These are phyloP conservation scores for Oligia fasciuncula DNA, from an alignment of 2,888 invertebrate species.

Conservation along the genomic window DNA sequence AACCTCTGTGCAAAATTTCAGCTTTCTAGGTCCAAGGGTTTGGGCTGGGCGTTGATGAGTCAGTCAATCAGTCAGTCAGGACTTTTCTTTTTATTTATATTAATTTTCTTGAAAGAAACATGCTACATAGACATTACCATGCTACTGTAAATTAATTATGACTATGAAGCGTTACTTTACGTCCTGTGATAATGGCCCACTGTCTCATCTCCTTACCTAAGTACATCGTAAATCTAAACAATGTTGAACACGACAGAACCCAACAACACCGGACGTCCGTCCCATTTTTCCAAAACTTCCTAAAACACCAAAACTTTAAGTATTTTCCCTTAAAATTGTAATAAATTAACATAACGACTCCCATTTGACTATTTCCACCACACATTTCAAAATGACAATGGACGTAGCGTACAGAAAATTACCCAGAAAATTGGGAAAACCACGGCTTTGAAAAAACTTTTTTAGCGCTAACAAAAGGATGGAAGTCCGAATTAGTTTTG, in stretches of 20 bases:
- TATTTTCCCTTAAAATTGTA: constrained; percentile 69
- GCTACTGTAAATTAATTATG: neutral
- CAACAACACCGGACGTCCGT: constrained; percentile 36
- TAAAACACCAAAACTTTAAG: constrained; percentile 58
- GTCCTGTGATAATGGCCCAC: neutral
- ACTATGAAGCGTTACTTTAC: neutral
- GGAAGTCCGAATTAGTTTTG: constrained; percentile 66
- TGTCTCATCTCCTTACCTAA: neutral
- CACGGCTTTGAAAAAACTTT: constrained; percentile 79
- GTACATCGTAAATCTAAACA: constrained; percentile 32
- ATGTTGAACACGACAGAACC: constrained; percentile 9
- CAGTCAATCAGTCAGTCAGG: too few relatives aligned
- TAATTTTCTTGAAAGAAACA: neutral
- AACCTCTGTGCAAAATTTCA: too few relatives aligned
- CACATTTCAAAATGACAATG: constrained; percentile 81
- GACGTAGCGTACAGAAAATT: constrained; percentile 74
- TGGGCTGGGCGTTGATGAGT: too few relatives aligned
- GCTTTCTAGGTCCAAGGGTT: too few relatives aligned
- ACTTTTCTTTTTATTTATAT: too few relatives aligned
- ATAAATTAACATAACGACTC: constrained; percentile 76
- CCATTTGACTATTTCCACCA: constrained; percentile 78
- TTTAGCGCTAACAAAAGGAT: constrained; percentile 63
- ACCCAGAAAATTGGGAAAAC: constrained; percentile 79
- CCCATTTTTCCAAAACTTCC: constrained; percentile 53
- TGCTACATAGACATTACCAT: neutral